Evolutionary conservation across 2,113 vertebrate genomes (phyloP).

Genomic region (Megalops atlanticus): DNA sequence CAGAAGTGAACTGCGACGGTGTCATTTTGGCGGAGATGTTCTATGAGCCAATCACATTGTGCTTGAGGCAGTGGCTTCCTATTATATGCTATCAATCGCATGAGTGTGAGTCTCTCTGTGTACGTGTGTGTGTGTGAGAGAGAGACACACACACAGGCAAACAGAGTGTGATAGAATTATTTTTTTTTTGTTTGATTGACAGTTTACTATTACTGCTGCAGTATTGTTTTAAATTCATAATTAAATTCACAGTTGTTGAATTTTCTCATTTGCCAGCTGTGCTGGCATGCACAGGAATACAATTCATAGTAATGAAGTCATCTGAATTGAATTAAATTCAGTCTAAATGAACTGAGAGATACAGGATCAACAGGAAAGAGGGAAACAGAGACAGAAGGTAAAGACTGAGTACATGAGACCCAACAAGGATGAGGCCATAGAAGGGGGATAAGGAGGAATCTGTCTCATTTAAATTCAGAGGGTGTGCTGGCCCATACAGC

Average conservation of each 20-base stretch:
- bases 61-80: not conserved
- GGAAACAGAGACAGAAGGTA: not conserved
- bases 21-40: not conserved
- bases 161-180: not conserved
- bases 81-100: no score
- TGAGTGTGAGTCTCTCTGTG: no score
- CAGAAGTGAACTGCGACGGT: not conserved
- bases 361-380: not conserved
- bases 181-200: no score
- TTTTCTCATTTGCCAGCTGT: not conserved
- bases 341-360: not conserved
- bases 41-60: not conserved
- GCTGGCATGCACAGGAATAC: not conserved
- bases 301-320: not conserved
- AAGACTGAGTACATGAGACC: not conserved
- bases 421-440: not conserved
- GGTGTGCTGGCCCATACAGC: not conserved
- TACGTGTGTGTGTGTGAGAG: not conserved
- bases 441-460: not conserved
- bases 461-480: not conserved
- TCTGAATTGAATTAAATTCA: conserved; percentile 2
- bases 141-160: not conserved
- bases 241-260: not conserved
- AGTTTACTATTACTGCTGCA: not conserved
- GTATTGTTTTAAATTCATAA: not conserved